Base-by-base conservation (phyloP, 1,140 invertebrate species). In the Drosophila gunungcola region DNA sequence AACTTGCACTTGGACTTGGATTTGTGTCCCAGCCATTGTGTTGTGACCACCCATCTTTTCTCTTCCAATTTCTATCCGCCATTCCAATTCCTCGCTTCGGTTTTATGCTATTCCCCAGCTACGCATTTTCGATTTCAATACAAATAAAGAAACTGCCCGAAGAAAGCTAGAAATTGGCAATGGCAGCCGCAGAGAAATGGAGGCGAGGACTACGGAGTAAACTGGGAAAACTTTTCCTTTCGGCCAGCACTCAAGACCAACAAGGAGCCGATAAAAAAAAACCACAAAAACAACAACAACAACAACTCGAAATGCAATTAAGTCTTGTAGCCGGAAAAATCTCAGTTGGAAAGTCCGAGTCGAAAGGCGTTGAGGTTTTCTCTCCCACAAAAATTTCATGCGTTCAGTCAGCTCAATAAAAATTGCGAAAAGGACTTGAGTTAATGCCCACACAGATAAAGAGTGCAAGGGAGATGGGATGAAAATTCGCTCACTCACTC, bases 121-220 rank as follows among this genome's bases (percentile, higher is more conserved):
- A 73, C 80, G 84, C 77, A 89, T 89, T 89, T 89, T 89, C 84
- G 80, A 89, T 89, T 88, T 89, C 84, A 88, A 83, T 79, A 79
- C 76, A 82, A 82, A 82, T 78, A 77, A 73, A 81, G 64, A 69
- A 72, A 70, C 61, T 38, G 62, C 61, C 67, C 54, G 64, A 49
- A 73, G 72, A 68, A 67, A 73, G 78, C 79, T 46, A 68, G 68
- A 78, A 88, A 86, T 86, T 86, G 83, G 79, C 83, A 86, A 77
- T 83, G 83, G 82, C 82, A 86, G 79, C 78, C 70, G 64, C 82
- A 86, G 27, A 32, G 64, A 72, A 72, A 46, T 54, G 32, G 48
- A 12, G 27, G 32, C 65, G 38, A 68, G 7, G 38, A 48, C 36
- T 11, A 21, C 42, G 11, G 29, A 16, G 55, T 57, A 72, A 48